Conservation (phyloP, 2,797 vertebrate species). For the Onychomys leucogaster region DNA sequence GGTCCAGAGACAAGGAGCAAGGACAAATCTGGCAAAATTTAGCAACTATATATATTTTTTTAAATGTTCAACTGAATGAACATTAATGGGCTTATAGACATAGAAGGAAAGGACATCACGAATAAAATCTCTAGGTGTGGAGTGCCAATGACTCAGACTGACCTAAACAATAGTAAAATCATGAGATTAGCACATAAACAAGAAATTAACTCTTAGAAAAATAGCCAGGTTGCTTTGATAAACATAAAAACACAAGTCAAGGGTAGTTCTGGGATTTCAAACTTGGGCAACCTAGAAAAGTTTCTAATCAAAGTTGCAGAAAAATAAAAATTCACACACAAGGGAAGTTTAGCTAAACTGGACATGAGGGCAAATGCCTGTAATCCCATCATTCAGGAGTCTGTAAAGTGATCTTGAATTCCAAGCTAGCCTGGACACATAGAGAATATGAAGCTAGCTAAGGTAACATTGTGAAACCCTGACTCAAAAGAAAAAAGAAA, state of each 20-base stretch:
- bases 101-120: not conserved
- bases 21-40: not conserved
- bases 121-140: not conserved
- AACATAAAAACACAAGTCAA: not conserved
- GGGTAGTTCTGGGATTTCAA: slow-evolving; percentile 3
- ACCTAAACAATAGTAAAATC: not conserved
- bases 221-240: not conserved
- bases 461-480: not conserved
- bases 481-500: not conserved
- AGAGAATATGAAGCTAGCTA: not conserved
- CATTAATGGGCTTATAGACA: not conserved
- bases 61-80: not conserved
- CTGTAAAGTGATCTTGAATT: not conserved
- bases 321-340: slow-evolving; percentile 4
- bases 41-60: not conserved
- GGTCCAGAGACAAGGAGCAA: not conserved
- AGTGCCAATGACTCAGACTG: not conserved
- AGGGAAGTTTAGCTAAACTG: not conserved
- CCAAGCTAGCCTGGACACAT: not conserved
- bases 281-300: not conserved
- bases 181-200: slow-evolving; percentile 2
- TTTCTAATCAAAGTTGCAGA: not conserved
- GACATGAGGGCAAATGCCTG: not conserved
- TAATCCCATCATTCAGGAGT: not conserved
- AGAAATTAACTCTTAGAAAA: slow-evolving; percentile 34